phyloP scores from a whole-genome alignment of 37 sponge, comb jelly and placozoan genomes.

The Eunapius fragilis region DNA sequence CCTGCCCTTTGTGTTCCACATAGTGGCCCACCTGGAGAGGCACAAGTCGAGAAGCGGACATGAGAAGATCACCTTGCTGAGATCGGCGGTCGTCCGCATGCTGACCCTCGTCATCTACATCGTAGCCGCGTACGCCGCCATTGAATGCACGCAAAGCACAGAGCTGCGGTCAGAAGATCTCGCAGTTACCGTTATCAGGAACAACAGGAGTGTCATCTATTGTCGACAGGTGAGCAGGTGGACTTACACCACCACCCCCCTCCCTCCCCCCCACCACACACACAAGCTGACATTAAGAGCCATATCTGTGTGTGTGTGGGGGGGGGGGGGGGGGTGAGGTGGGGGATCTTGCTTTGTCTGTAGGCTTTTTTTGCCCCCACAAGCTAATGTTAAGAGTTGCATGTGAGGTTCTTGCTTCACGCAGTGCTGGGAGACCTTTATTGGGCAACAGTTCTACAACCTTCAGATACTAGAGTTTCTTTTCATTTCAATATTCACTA shows the following conservation, averaged over 20 bases:
- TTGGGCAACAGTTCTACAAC: conserved; percentile 75
- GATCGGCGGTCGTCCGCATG: conserved; percentile 5
- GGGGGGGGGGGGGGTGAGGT: no score
- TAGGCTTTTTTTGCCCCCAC: no score
- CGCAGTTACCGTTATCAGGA: neutral
- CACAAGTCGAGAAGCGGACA: conserved; percentile 80
- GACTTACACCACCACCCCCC: no score
- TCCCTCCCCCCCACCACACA: no score
- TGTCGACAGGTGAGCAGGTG: neutral
- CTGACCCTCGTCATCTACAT: neutral
- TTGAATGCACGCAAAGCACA: neutral
- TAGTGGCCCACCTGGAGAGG: conserved; percentile 74
- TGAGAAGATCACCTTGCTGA: conserved; percentile 74
- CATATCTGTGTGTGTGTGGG: no score
- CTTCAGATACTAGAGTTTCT: conserved; percentile 56
- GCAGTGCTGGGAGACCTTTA: conserved; percentile 77
- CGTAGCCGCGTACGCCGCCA: neutral
- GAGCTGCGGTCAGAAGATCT: neutral
- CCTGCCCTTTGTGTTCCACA: conserved; percentile 74
- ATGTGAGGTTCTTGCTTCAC: conserved; percentile 57
- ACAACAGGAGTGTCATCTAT: neutral
- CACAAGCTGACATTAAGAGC: no score
- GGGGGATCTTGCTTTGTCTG: no score
- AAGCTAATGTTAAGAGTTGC: conserved; percentile 35
- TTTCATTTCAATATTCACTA: conserved; percentile 21